These are phyloP conservation scores for Mormyrops boulengeri DNA, from an alignment of 2,797 vertebrate genomes.

Conservation along the genomic window DNA sequence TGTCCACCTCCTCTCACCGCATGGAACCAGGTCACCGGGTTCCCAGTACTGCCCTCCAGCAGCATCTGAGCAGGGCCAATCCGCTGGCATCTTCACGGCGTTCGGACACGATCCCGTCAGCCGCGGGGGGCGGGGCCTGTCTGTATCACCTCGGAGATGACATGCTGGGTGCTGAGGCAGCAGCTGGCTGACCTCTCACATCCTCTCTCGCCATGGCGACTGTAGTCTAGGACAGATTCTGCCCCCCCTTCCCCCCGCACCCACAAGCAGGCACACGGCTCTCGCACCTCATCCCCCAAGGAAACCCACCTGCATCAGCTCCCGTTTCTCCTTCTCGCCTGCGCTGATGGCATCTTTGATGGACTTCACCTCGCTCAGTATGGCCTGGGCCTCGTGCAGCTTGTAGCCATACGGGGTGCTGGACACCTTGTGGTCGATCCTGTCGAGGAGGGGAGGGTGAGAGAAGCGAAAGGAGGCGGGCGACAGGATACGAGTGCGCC, in stretches of 20 bases:
- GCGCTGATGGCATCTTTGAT: constrained; percentile 88
- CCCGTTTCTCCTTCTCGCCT: constrained; percentile 92
- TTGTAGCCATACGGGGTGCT: constrained; percentile 76
- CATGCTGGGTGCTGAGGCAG: background rate
- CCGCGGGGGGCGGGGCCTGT: background rate
- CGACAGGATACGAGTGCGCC: background rate
- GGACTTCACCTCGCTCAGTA: constrained; percentile 86
- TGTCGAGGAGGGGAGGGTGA: constrained; percentile 34
- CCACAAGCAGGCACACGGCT: background rate
- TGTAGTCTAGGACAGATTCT: background rate
- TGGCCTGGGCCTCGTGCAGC: constrained; percentile 89
- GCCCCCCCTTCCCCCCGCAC: background rate
- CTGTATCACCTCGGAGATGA: background rate
- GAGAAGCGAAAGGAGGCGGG: background rate
- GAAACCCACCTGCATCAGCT: constrained; percentile 84
- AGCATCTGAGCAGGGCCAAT: background rate
- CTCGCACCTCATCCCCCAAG: background rate
- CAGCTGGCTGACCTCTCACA: background rate
- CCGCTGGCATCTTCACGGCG: background rate
- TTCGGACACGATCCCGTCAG: background rate
- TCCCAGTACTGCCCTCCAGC: background rate
- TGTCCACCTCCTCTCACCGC: background rate
- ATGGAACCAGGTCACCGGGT: background rate
- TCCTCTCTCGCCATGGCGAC: background rate
- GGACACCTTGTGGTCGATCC: constrained; percentile 93